A percentile compares a stretch with the other conserved stretches of the same genome.
phyloP scores from a whole-genome alignment of 2,797 vertebrate genomes.

The Syndactyla subalaris region DNA sequence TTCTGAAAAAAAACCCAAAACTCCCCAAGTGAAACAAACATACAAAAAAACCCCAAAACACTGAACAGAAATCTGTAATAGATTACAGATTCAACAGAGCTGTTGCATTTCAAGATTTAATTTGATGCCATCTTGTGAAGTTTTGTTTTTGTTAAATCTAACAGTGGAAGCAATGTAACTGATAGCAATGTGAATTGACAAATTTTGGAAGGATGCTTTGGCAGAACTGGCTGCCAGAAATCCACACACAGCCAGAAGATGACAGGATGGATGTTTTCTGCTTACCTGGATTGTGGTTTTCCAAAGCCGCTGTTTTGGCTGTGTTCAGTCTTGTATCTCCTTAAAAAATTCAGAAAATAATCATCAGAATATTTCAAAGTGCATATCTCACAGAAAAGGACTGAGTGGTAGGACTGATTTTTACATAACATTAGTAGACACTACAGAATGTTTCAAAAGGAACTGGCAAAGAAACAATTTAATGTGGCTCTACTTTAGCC shows the following conservation, averaged over 20 bases:
- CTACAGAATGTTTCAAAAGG: not conserved
- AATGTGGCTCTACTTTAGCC: not conserved
- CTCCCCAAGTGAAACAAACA: not conserved
- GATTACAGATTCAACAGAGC: not conserved
- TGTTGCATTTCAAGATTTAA: not conserved
- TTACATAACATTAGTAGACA: not conserved
- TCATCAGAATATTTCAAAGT: not conserved
- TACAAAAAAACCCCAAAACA: fast-evolving
- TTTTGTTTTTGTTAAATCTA: not conserved
- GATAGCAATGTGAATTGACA: not conserved
- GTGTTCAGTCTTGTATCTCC: not conserved
- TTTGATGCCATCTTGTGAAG: not conserved
- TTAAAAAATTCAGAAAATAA: not conserved
- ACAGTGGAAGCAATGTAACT: not conserved
- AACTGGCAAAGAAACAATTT: not conserved
- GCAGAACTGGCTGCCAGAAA: not conserved
- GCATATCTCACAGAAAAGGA: not conserved
- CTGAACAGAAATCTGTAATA: not conserved
- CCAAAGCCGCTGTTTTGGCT: not conserved
- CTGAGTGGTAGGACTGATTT: not conserved
- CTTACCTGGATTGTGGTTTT: not conserved
- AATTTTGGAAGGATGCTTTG: not conserved
- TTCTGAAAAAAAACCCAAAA: not conserved
- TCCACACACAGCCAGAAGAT: not conserved
- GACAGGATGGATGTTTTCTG: not conserved